Evolutionary conservation across 2,888 invertebrate species (phyloP).

Genomic region (Cephus pulcher): DNA sequence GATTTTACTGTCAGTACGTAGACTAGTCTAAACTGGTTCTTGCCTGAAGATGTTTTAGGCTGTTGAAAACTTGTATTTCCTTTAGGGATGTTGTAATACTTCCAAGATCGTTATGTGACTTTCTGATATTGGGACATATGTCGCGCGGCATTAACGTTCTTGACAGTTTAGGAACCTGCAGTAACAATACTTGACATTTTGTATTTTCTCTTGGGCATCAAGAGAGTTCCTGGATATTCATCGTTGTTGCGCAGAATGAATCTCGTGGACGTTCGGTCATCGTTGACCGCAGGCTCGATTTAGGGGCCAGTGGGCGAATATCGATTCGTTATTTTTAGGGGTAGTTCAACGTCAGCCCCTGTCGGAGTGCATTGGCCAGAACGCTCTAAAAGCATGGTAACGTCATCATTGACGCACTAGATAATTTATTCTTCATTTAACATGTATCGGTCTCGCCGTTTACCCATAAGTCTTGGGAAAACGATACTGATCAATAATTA

Average conservation of each 20-base stretch:
- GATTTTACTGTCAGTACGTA: not conserved
- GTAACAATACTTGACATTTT: not conserved
- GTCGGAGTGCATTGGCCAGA: slow-evolving; percentile 28
- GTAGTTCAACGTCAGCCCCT: slow-evolving; percentile 47
- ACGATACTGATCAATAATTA: not conserved
- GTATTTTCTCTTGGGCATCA: not conserved
- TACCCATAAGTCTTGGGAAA: not conserved
- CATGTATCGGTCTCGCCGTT: not conserved
- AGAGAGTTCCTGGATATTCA: not conserved
- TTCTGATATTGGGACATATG: not conserved
- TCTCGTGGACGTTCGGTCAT: not conserved
- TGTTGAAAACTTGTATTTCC: not conserved
- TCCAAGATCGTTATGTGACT: not conserved
- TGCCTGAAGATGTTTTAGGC: not conserved
- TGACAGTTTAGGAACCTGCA: not conserved
- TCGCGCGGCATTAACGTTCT: not conserved
- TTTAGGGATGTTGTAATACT: not conserved
- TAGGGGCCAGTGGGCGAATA: slow-evolving; percentile 49
- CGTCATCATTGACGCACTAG: not conserved
- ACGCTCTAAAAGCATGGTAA: slow-evolving; percentile 39
- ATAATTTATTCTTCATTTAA: not conserved
- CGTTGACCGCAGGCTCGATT: slow-evolving; percentile 46
- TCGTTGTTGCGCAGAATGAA: not conserved
- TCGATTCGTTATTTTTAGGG: slow-evolving; percentile 62
- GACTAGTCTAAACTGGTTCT: not conserved